Percentiles rank a stretch among this genome's conserved stretches.
phyloP scores from a whole-genome alignment of 2,888 invertebrate species.

The Cheilosia variabilis region DNA sequence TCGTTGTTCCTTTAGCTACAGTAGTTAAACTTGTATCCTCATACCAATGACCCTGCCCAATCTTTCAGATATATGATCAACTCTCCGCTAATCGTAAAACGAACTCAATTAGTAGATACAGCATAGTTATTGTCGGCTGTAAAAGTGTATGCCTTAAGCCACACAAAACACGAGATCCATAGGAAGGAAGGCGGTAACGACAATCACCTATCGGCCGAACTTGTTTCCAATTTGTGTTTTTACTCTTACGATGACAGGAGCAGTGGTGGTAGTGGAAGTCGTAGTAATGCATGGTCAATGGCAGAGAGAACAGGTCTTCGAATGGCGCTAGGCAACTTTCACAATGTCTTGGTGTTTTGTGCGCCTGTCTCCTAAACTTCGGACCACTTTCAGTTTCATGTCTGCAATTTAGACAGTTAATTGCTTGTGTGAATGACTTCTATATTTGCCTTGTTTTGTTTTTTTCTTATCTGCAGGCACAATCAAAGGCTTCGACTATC shows the following conservation, averaged over 20 bases:
- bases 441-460: constrained; percentile 21
- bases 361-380: constrained; percentile 33
- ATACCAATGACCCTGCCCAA: too few species aligned
- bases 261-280: background rate
- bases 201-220: constrained; percentile 37
- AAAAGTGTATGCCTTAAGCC: too few species aligned
- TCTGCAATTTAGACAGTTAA: constrained; percentile 22
- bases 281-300: constrained; percentile 56
- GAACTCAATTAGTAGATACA: too few species aligned
- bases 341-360: constrained; percentile 51
- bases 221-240: constrained; percentile 43
- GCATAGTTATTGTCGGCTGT: too few species aligned
- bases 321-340: constrained; percentile 62
- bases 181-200: background rate
- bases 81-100: too few species aligned
- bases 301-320: constrained; percentile 63
- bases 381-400: constrained; percentile 63
- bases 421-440: constrained; percentile 15
- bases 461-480: constrained; percentile 78
- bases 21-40: too few species aligned
- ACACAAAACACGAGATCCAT: too few species aligned
- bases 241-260: constrained; percentile 18
- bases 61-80: too few species aligned
- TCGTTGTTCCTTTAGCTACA: too few species aligned
- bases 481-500: constrained; percentile 83